Percentiles rank a stretch among this genome's conserved stretches.
Conservation (phyloP, 2,888 invertebrate species). For the Dyspetes luteomarginatus region DNA sequence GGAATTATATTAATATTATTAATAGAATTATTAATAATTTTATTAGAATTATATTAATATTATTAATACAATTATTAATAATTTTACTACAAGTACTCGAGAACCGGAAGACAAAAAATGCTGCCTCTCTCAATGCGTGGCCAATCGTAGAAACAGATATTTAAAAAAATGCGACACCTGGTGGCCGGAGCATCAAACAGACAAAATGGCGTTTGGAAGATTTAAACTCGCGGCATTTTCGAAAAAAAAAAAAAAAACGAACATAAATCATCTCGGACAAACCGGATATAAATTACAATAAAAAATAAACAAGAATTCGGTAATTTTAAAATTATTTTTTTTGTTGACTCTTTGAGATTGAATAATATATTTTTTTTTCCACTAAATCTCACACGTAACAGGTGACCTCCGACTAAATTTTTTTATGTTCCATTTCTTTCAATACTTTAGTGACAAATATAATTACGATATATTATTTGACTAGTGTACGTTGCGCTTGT, state of each 20-base stretch:
- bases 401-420: no score
- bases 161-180: no score
- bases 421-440: slow-evolving; percentile 18
- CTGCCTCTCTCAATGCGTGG: neutral
- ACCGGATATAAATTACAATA: neutral
- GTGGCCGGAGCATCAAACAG: no score
- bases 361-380: neutral
- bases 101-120: neutral
- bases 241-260: neutral
- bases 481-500: slow-evolving; percentile 51
- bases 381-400: slow-evolving; percentile 3
- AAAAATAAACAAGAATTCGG: slow-evolving; percentile 66
- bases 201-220: no score
- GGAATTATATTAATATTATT: no score
- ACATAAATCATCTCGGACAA: neutral
- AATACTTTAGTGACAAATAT: neutral
- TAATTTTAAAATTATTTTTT: slow-evolving; percentile 76
- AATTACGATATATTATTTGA: slow-evolving; percentile 38
- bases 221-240: no score
- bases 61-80: no score
- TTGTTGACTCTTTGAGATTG: slow-evolving; percentile 49
- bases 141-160: neutral
- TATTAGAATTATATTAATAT: no score
- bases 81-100: neutral
- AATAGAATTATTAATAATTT: no score